Evolutionary conservation across 2,797 vertebrate species (phyloP).

Genomic region (Helarctos malayanus): DNA sequence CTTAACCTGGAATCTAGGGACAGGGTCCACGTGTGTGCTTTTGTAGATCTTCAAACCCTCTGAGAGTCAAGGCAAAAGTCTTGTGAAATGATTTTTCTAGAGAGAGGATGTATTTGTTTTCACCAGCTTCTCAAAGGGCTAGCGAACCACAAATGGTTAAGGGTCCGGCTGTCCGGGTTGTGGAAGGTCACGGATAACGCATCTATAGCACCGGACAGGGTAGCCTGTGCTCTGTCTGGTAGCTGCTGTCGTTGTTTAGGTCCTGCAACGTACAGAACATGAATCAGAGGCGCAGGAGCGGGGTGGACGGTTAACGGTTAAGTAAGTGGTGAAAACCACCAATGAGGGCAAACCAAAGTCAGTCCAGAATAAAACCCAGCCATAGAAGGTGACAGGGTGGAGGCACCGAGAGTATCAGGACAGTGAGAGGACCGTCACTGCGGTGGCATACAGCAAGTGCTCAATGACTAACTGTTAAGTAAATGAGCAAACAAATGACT

Average conservation of each 20-base stretch:
- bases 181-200: accelerated
- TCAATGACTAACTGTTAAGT: neutral
- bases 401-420: neutral
- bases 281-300: neutral
- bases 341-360: neutral
- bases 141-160: neutral
- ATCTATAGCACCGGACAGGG: accelerated
- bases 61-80: neutral
- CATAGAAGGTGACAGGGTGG: neutral
- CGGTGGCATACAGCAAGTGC: accelerated
- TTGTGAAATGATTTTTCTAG: neutral
- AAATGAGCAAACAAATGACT: neutral
- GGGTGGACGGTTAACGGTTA: accelerated
- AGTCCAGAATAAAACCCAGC: neutral
- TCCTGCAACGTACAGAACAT: neutral
- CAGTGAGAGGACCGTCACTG: accelerated
- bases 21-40: accelerated
- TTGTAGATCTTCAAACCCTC: neutral
- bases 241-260: neutral
- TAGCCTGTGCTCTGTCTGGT: neutral
- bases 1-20: neutral
- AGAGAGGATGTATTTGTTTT: neutral
- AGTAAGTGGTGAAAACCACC: too few species aligned
- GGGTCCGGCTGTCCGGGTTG: neutral
- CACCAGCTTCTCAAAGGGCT: neutral